Base-by-base conservation (phyloP, 2,888 invertebrate species). In the Dryobota labecula region DNA sequence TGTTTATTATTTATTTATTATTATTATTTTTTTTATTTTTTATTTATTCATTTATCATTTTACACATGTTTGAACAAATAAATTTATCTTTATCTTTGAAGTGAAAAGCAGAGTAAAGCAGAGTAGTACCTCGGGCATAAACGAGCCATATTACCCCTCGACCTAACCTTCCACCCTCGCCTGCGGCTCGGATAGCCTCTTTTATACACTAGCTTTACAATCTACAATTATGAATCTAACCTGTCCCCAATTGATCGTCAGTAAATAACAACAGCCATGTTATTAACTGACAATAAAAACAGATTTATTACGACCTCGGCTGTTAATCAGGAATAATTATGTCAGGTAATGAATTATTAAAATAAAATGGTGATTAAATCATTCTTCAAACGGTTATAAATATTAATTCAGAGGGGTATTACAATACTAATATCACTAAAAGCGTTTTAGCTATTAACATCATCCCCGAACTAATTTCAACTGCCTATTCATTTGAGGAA, bases 271-370 rank as follows among this genome's bases (percentile, higher is more conserved):
- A 63, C 15, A 56, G 24, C 33, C 5, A 43, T 57, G 54, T 80
- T 76, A 85, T 86, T 80, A 77, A 73, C 64, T 66, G 64, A 73
- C 56, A 73, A 73, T 86, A 86, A 84, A 82, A 68, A 30, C 57
- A 56, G 58, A 84, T 85, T 81, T 84, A 85, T 84, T 30, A 72
- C 45, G 30, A 60, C 73, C 51, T 62, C 73, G 57, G 51, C 54
- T 70, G 63, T 77, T 85, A 77, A 81, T 84, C 67, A 84, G 43
- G 61, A 66, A 77, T 73, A 73, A 79, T 75, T 68, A 63, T 63
- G 43, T 49, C 67, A 78, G 58, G 57, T 72, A 65, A 70, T 75
- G 33, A 76, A 83, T 68, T 75, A 69, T 70, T 68, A 57, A 73
- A 70, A 72, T 73, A 67, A 76, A 70, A 76, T 66, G 11, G 27